phyloP scores from a whole-genome alignment of 2,888 invertebrate species.

The Andrena haemorrhoa region DNA sequence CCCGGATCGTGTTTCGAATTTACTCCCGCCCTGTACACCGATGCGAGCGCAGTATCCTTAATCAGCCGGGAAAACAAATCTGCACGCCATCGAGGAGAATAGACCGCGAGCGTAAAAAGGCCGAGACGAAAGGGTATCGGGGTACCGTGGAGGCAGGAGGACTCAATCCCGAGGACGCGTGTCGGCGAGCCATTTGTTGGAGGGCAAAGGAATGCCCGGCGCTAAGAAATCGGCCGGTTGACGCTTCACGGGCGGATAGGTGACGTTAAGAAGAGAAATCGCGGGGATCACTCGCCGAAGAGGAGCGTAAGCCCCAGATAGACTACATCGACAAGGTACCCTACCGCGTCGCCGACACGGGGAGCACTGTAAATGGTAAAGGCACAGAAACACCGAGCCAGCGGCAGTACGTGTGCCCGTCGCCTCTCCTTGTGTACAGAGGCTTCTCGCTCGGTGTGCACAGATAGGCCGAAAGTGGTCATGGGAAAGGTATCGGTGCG shows the following conservation, averaged over 20 bases:
- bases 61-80: neutral
- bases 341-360: slow-evolving; percentile 73
- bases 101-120: slow-evolving; percentile 15
- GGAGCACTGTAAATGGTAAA: slow-evolving; percentile 75
- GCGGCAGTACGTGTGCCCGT: slow-evolving; percentile 11
- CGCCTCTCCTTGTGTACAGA: slow-evolving; percentile 22
- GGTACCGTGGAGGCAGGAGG: slow-evolving; percentile 7
- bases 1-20: no score
- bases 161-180: slow-evolving; percentile 66
- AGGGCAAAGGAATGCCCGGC: slow-evolving; percentile 52
- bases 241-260: slow-evolving; percentile 65
- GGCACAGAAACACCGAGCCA: slow-evolving; percentile 50
- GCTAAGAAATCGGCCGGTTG: slow-evolving; percentile 69
- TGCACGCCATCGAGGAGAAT: slow-evolving; percentile 8
- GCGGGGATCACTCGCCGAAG: slow-evolving; percentile 58
- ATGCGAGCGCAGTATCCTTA: neutral
- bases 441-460: slow-evolving; percentile 50
- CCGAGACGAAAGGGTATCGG: slow-evolving; percentile 16
- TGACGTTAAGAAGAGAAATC: slow-evolving; percentile 72
- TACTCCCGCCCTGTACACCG: neutral
- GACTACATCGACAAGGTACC: slow-evolving; percentile 74
- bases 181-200: slow-evolving; percentile 67
- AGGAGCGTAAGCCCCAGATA: slow-evolving; percentile 56
- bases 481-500: slow-evolving; percentile 80
- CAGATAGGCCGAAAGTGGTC: slow-evolving; percentile 77